Base-by-base conservation (phyloP, 2,113 vertebrate species). In the Chionomys nivalis region DNA sequence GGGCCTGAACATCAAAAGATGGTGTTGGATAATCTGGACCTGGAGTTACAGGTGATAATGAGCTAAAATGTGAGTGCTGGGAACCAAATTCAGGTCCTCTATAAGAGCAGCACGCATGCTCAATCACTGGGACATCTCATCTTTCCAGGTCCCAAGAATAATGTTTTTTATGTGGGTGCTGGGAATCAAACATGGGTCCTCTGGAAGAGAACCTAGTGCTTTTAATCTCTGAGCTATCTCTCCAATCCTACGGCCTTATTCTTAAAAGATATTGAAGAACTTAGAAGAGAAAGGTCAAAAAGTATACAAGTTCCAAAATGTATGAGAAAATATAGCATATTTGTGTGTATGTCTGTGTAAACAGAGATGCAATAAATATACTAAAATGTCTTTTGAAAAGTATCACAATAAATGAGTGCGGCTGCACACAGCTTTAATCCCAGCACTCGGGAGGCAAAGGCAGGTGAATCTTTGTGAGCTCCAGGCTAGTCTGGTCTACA, bases 281-380 rank as follows among this genome's bases (percentile, higher is more conserved):
- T 91, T 70, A 81, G 49, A 72, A 23, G 14, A 65, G 33, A 65
- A 7, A 82, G 9, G 44, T 70, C 39, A 93, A 49, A 24, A 66
- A 31, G 26, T 61, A n/a, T 63, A 39, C 12, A 95, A 93, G 42
- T 91, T 92, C 73, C 61, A 95, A 96, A 75, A 73, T 26, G 14
- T 72, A 49, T 88, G 49, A 76, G 75, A 85, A 88, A 90, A 88
- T 23, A 75, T 1, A 31, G 0, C 3, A 26, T 77, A 13, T 31
- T 42, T 76, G 75, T 76, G 24, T 47, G 2, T 47, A 12, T 42
- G 42, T 26, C 11, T 63, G 13, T 44, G 2, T 63, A n/a, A 78
- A 90, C 79, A 88, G 19, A 90, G 10, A 82, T 3, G 3, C 44
- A 89, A 88, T 49, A 96, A 83, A 78, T 12, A 39, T 12, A 33